Base-by-base conservation (phyloP, 2,888 invertebrate genomes). In the Drosophila vallismaia region DNA sequence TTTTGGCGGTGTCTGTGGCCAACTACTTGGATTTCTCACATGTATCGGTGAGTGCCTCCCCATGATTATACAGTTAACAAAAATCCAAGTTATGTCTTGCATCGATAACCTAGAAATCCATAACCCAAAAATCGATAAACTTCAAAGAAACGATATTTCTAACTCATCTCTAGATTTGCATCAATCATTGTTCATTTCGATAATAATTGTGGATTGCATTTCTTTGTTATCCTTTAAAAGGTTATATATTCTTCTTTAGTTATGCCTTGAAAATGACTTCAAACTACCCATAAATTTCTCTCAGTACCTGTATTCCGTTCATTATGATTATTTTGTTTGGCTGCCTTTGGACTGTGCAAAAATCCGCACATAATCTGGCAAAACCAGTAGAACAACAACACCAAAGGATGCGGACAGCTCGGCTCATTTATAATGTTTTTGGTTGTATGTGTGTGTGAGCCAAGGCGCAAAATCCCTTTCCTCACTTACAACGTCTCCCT, bases 371-470 rank as follows among this genome's bases (percentile, higher is more conserved):
- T 84, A 88, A 84, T 84, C 88, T 74, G 45, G 81, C 86, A 83
- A 78, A 86, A 86, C 86, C 86, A 88, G 86, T 88, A 88, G 88
- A 83, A 72, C 85, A 76, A 84, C 88, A 87, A 83, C 80, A 79
- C 70, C 67, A 71, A 84, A 78, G 63, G 63, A 71, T 71, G 53
- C 52, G 66, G 59, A 57, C 49, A 74, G 51, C 75, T 69, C 55
- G 59, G 79, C 86, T 87, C 86, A 87, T 82, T 87, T 85, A 73
- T 77, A 82, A 82, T 82, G 86, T 74, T 81, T 71, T 75, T 48
- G 19, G 7, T 9, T 7, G 12, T 33, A 31, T 52, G 40, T 53
- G 38, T 14, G 44, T 12, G 85, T 82, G 84, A 77, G 80, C 74
- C 80, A 74, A 85, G 85, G 63, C 68, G 63, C 85, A 85, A 85